phyloP scores from a whole-genome alignment of 2,888 invertebrate genomes.

The Ophion costatus region DNA sequence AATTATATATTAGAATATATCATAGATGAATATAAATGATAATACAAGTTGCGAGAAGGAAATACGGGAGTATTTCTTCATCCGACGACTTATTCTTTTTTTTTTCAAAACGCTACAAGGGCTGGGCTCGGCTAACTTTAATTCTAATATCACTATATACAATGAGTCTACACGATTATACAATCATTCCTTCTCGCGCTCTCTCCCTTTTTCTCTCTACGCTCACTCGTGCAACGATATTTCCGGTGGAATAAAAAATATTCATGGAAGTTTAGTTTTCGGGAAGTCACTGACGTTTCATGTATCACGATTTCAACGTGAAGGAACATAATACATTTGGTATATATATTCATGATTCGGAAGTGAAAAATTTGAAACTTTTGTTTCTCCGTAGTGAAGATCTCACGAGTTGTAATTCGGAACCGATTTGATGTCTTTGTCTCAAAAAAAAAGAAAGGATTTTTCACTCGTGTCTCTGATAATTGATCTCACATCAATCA shows the following conservation, averaged over 20 bases:
- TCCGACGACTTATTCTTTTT: constrained; percentile 58
- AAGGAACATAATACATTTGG: constrained; percentile 55
- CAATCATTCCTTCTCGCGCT: constrained; percentile 38
- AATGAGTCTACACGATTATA: constrained; percentile 59
- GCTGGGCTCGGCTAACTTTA: constrained; percentile 28
- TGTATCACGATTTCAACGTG: constrained; percentile 35
- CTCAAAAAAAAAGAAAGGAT: not conserved
- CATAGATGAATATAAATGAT: constrained; percentile 58
- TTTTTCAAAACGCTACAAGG: constrained; percentile 12
- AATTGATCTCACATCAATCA: not conserved
- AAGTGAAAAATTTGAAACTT: constrained; percentile 18
- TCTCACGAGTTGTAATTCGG: not conserved
- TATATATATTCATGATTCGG: constrained; percentile 13
- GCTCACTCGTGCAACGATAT: constrained; percentile 47
- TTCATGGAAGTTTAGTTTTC: constrained; percentile 63
- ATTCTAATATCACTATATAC: constrained; percentile 68
- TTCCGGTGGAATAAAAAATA: constrained; percentile 63
- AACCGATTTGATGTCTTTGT: not conserved
- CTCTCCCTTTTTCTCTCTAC: constrained; percentile 36
- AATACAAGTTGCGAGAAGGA: constrained; percentile 57
- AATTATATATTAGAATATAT: constrained; percentile 49
- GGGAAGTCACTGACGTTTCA: constrained; percentile 58
- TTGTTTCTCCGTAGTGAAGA: not conserved
- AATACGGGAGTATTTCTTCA: constrained; percentile 60
- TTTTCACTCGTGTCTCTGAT: not conserved